Evolutionary conservation across 2,797 vertebrate species (phyloP).

Genomic region (Epinephelus awoara): DNA sequence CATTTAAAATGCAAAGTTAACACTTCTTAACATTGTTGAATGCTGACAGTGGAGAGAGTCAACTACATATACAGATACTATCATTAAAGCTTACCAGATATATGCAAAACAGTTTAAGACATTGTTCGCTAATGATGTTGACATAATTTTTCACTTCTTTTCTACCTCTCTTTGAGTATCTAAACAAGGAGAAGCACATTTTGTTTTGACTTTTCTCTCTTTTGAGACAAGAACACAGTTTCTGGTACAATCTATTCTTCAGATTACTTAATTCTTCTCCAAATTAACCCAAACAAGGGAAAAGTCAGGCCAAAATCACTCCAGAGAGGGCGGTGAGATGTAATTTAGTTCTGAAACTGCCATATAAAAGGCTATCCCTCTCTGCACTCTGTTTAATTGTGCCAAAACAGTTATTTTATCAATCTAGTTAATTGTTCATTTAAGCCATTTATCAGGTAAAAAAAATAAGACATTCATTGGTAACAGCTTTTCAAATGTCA

Average conservation of each 20-base stretch:
- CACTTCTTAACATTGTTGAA: slow-evolving; percentile 32
- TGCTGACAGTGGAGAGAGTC: slow-evolving; percentile 16
- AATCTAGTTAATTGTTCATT: not conserved
- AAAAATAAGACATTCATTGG: not conserved
- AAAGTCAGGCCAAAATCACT: not conserved
- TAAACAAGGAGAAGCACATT: not conserved
- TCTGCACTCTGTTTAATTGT: not conserved
- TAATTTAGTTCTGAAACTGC: not conserved
- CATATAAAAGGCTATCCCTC: not conserved
- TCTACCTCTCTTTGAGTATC: not conserved
- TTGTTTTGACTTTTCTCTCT: not conserved
- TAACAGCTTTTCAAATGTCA: not conserved
- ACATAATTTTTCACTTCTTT: not conserved
- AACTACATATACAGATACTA: not conserved
- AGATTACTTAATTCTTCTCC: not conserved
- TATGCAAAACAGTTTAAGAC: not conserved
- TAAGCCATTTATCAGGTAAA: too few species aligned
- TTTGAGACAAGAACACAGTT: not conserved
- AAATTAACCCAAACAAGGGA: not conserved
- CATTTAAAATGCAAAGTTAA: slow-evolving; percentile 60
- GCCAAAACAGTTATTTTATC: not conserved
- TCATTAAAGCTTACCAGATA: slow-evolving; percentile 12
- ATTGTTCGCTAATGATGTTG: not conserved
- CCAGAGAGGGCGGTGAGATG: not conserved
- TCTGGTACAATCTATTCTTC: not conserved